Evolutionary conservation across 2,888 invertebrate genomes (phyloP).

Genomic region (Pachydiplax longipennis): DNA sequence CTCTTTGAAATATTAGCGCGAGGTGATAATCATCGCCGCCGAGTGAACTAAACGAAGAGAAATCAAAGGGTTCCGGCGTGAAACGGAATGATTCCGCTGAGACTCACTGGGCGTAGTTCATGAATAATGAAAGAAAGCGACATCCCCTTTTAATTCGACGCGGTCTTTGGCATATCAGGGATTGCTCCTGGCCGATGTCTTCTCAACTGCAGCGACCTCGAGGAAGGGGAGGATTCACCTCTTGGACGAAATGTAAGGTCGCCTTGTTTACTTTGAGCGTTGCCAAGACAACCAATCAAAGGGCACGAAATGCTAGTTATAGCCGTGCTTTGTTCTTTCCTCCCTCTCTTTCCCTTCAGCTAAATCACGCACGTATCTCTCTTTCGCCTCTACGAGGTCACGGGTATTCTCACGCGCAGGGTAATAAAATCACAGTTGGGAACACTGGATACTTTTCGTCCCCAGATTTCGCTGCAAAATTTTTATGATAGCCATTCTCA

Average conservation of each 20-base stretch:
- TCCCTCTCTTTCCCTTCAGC: background rate
- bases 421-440: background rate
- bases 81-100: background rate
- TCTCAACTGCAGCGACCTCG: background rate
- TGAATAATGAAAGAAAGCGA: background rate
- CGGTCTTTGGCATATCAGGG: background rate
- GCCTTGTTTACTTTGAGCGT: conserved; percentile 43
- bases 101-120: background rate
- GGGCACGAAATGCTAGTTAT: conserved; percentile 46
- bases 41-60: background rate
- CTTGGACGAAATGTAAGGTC: conserved; percentile 16
- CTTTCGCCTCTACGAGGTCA: background rate
- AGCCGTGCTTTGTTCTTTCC: conserved; percentile 2
- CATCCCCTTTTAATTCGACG: background rate
- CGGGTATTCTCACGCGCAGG: background rate
- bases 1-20: background rate
- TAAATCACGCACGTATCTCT: conserved; percentile 9
- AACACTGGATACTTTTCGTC: no score
- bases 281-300: conserved; percentile 45
- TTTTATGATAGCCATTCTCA: no score
- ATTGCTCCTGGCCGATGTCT: background rate
- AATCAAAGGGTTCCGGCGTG: background rate
- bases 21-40: background rate
- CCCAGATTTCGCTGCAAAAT: no score
- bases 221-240: conserved; percentile 10